phyloP scores from a whole-genome alignment of 2,888 invertebrate species.

The Augochlorella aurata region DNA sequence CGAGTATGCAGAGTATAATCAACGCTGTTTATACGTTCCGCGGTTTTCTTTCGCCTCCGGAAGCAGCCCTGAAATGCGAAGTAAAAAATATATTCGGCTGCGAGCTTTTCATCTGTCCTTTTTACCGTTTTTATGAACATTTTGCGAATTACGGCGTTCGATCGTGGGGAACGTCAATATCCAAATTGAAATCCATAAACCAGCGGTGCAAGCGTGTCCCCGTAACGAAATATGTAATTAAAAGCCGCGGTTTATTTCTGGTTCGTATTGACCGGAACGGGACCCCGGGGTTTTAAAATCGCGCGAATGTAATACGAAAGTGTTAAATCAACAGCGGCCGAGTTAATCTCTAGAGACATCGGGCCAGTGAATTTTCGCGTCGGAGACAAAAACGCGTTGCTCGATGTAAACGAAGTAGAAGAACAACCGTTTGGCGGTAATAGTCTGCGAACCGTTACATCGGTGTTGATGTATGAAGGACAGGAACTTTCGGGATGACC shows the following conservation, averaged over 20 bases:
- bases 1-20: not conserved
- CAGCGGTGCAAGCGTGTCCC: not conserved
- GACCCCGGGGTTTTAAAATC: not conserved
- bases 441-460: conserved; percentile 27
- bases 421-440: not conserved
- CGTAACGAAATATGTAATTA: not conserved
- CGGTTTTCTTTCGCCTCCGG: not conserved
- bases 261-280: not conserved
- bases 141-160: too few relatives aligned
- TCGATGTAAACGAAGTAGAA: not conserved
- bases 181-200: not conserved
- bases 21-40: not conserved
- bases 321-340: not conserved
- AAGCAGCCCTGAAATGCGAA: not conserved
- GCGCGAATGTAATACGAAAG: not conserved
- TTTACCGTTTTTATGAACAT: not conserved
- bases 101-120: not conserved
- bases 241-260: not conserved
- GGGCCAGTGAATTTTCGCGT: not conserved
- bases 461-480: conserved; percentile 19
- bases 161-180: not conserved
- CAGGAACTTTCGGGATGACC: not conserved
- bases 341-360: not conserved
- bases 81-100: not conserved
- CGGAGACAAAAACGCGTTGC: not conserved